Percentiles rank a stretch among this genome's conserved stretches.
Evolutionary conservation across 2,113 vertebrate genomes (phyloP).

Genomic region (Nyctereutes procyonoides): DNA sequence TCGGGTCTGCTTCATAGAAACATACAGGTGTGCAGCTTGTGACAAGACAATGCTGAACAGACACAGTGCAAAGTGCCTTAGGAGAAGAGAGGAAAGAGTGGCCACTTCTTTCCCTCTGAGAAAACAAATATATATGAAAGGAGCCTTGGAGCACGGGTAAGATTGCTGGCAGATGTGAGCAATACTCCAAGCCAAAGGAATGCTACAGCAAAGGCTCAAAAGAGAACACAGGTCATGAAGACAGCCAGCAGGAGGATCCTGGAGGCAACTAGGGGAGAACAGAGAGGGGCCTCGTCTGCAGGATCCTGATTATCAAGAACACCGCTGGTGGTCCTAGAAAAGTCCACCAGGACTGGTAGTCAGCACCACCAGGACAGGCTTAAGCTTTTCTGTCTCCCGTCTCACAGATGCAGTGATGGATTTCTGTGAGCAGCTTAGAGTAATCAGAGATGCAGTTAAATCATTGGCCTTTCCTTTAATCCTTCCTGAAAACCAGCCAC

Average conservation of each 20-base stretch:
- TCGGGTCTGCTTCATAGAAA: not conserved
- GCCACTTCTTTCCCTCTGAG: not conserved
- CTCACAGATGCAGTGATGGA: not conserved
- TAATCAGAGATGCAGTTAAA: not conserved
- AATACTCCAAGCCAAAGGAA: not conserved
- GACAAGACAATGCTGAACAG: not conserved
- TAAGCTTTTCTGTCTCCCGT: not conserved
- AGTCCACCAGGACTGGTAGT: not conserved
- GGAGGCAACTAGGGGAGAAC: not conserved
- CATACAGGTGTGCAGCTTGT: not conserved
- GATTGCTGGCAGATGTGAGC: not conserved
- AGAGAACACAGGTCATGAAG: not conserved
- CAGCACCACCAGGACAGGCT: not conserved
- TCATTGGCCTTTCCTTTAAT: constrained; percentile 51
- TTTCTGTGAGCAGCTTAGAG: constrained; percentile 65
- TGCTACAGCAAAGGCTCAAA: not conserved
- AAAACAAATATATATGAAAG: not conserved
- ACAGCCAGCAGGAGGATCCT: not conserved
- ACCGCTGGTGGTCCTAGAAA: not conserved
- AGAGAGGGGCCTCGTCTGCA: not conserved
- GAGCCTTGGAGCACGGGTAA: not conserved
- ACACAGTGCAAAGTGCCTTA: not conserved
- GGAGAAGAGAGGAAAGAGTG: not conserved
- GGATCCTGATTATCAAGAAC: too few relatives aligned
- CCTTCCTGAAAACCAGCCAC: not conserved